Percentiles rank a stretch among this genome's conserved stretches.
Conservation (phyloP, 2,888 invertebrate genomes). For the Oxytorus armatus region DNA sequence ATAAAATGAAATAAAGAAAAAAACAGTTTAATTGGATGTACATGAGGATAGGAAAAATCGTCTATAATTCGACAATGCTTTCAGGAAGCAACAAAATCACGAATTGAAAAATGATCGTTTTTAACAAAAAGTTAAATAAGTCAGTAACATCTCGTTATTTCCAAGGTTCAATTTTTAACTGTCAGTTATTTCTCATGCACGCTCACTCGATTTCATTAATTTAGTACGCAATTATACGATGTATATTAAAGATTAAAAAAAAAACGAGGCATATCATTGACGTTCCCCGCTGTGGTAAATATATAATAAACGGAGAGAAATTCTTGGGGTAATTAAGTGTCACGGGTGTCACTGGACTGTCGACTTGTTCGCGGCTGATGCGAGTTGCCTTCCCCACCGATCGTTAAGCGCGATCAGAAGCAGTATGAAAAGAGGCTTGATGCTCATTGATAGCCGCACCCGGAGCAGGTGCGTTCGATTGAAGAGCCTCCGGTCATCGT, state of each 20-base stretch:
- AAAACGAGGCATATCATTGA: constrained; percentile 50
- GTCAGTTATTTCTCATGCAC: background rate
- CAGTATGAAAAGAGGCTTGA: constrained; percentile 42
- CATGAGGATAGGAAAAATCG: too few relatives aligned
- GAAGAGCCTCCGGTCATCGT: constrained; percentile 42
- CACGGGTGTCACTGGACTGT: constrained; percentile 63
- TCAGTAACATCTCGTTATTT: background rate
- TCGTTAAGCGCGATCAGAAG: constrained; percentile 33
- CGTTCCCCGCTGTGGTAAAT: constrained; percentile 33
- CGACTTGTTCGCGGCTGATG: constrained; percentile 52
- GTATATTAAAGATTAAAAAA: constrained; percentile 9
- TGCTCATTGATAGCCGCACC: constrained; percentile 67
- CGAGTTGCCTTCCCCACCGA: constrained; percentile 20
- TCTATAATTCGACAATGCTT: too few relatives aligned
- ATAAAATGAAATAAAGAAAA: too few relatives aligned
- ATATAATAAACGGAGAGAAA: constrained; percentile 51
- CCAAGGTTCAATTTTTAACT: background rate
- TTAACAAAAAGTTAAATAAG: too few relatives aligned
- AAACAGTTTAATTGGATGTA: too few relatives aligned
- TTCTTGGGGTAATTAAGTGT: constrained; percentile 65
- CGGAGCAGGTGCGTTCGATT: constrained; percentile 62
- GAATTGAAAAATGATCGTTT: too few relatives aligned
- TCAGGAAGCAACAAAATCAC: too few relatives aligned
- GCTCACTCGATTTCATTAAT: constrained; percentile 34
- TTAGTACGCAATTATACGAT: constrained; percentile 34